Percentiles rank a stretch among this genome's conserved stretches.
phyloP scores from a whole-genome alignment of 2,113 vertebrate species.

The Strix aluco region DNA sequence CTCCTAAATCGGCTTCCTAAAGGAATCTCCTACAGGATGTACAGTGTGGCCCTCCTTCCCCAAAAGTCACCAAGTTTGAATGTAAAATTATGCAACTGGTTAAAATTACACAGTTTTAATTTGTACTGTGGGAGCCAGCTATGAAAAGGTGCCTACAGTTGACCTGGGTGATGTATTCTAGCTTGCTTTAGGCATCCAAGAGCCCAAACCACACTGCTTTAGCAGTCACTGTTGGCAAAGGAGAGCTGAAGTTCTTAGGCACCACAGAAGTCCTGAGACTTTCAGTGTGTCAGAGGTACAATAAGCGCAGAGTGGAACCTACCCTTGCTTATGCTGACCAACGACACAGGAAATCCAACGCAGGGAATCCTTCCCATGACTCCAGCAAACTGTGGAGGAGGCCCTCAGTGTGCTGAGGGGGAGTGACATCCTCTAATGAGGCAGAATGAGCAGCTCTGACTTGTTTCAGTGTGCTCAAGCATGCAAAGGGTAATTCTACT shows the following conservation, averaged over 20 bases:
- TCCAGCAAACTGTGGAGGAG: not conserved
- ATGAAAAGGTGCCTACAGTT: not conserved
- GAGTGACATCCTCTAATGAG: not conserved
- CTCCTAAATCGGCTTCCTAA: not conserved
- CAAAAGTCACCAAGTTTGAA: not conserved
- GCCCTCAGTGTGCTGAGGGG: not conserved
- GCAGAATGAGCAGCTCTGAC: not conserved
- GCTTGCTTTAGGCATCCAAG: not conserved
- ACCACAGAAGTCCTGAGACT: not conserved
- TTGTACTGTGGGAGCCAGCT: not conserved
- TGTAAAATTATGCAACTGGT: not conserved
- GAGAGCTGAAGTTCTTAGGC: not conserved
- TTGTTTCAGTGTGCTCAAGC: not conserved
- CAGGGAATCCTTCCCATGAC: not conserved
- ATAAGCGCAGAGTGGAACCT: not conserved
- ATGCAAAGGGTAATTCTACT: not conserved
- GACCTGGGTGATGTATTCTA: not conserved
- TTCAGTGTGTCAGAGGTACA: not conserved
- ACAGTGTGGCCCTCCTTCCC: not conserved
- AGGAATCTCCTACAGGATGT: not conserved
- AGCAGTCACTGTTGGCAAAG: not conserved
- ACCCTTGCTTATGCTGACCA: not conserved
- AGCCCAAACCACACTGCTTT: not conserved
- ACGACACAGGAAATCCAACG: not conserved
- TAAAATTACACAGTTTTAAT: not conserved